Evolutionary conservation across 1,140 invertebrate genomes (phyloP).

Genomic region (Bombus superbus): DNA sequence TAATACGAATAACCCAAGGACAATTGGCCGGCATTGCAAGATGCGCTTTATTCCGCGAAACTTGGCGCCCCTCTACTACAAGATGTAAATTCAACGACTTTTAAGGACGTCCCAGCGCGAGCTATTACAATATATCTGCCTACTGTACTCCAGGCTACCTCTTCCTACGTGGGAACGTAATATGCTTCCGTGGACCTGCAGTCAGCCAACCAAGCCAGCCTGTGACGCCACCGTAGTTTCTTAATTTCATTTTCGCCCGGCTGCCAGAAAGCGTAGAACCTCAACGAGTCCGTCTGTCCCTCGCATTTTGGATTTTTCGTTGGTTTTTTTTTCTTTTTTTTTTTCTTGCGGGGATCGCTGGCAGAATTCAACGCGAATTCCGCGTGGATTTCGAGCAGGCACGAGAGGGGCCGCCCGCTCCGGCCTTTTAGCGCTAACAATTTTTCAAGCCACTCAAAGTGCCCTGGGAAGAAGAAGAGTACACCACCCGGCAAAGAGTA

Average conservation of each 20-base stretch:
- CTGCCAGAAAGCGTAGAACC: slow-evolving; percentile 14
- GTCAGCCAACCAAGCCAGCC: background rate
- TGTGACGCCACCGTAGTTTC: slow-evolving; percentile 33
- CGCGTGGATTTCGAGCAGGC: background rate
- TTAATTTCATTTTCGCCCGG: slow-evolving; percentile 60
- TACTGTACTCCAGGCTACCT: slow-evolving; percentile 15
- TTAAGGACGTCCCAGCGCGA: slow-evolving; percentile 24
- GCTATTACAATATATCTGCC: slow-evolving; percentile 60
- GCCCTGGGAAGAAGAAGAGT: background rate
- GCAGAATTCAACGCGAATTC: background rate
- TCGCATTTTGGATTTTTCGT: background rate
- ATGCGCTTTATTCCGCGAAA: slow-evolving; percentile 36
- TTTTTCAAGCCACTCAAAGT: slow-evolving; percentile 10
- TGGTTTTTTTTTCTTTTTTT: background rate
- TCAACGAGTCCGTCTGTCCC: slow-evolving; percentile 12
- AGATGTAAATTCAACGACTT: slow-evolving; percentile 61
- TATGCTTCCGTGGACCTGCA: slow-evolving; percentile 37
- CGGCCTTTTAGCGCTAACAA: background rate
- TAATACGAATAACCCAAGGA: slow-evolving; percentile 62
- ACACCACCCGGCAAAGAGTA: background rate
- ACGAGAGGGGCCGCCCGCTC: background rate
- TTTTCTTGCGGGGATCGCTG: background rate
- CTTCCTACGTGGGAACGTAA: slow-evolving; percentile 28
- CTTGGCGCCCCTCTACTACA: slow-evolving; percentile 22
- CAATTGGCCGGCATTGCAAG: slow-evolving; percentile 51